Evolutionary conservation across 2,888 invertebrate species (phyloP), one percentile per base, ranked within the genome.

Genomic region (Drosophila mulleri): DNA sequence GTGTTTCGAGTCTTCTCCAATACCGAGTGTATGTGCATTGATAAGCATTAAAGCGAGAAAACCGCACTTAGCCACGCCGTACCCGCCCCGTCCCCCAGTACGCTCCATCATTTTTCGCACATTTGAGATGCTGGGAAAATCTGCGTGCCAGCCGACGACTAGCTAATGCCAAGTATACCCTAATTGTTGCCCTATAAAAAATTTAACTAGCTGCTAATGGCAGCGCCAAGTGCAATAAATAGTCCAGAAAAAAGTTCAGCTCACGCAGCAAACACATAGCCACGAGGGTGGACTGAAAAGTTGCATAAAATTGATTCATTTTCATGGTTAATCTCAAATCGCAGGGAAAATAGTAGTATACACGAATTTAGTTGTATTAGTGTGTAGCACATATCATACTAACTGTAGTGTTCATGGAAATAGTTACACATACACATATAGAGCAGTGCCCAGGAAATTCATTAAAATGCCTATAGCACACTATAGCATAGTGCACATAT

Each of bases 141-240:
- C 60, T 61, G 60, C 41, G 41, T 53, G 42, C 61, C 58, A 57
- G 37, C 57, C 44, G 58, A 14, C 35, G 18, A 16, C 29, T 37
- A 45, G 26, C 23, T 58, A 64, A 58, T 41, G 26, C 37, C 45
- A 29, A 48, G 56, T 12, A 18, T 26, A 23, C 35, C 57, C 48
- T 47, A 63, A 58, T 64, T 64, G 39, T 47, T 29, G 23, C 39
- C 23, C 45, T 16, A 56, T 56, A 42, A 32, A 53, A 63, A 57
- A 45, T 41, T 56, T 48, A 56, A 63, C 56, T 63, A 47, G 56
- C 63, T 63, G 45, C 56, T 56, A 56, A 56, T 63, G 56, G 37
- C 56, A 56, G 56, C 11, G 54, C 37, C 63, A 45, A 56, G 23
- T 56, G 63, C 63, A 56, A 63, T 56, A 63, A 45, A 47, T 56